Conservation (phyloP, 2,888 invertebrate genomes). For the Pristionchus entomophagus region DNA sequence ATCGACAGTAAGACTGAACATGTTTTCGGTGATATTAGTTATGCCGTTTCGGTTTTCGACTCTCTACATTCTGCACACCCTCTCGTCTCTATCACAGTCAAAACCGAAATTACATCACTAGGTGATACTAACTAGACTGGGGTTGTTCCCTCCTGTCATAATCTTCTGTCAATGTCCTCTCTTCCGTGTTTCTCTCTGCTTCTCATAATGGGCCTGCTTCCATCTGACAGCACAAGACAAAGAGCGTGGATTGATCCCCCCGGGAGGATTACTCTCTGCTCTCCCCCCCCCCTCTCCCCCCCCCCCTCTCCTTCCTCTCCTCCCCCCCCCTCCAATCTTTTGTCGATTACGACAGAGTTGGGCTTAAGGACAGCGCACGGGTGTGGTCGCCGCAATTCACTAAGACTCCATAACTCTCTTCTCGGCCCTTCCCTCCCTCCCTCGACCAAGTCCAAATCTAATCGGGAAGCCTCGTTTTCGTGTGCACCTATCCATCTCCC, state of each 20-base stretch:
- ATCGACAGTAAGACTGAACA: no score
- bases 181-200: slow-evolving; percentile 16
- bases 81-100: no score
- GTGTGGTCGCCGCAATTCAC: slow-evolving; percentile 25
- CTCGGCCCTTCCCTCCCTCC: neutral
- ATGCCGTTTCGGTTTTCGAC: no score
- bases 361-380: slow-evolving; percentile 26
- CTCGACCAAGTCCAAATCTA: slow-evolving; percentile 12
- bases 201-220: slow-evolving; percentile 34
- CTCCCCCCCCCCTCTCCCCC: neutral
- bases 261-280: neutral
- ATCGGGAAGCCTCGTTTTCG: neutral
- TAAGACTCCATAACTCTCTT: slow-evolving; percentile 18
- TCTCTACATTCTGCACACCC: no score
- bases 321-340: slow-evolving; percentile 43
- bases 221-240: slow-evolving; percentile 42
- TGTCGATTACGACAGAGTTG: slow-evolving; percentile 49
- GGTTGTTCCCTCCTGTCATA: neutral
- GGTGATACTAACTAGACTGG: no score
- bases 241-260: slow-evolving; percentile 47
- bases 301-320: neutral
- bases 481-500: slow-evolving; percentile 6
- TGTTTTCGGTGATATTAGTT: no score
- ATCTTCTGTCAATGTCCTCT: neutral
- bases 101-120: no score